A percentile compares a stretch with the other conserved stretches of the same genome.
Conservation (phyloP, 2,797 vertebrate species). For the Sebastes kiyomatsui region DNA sequence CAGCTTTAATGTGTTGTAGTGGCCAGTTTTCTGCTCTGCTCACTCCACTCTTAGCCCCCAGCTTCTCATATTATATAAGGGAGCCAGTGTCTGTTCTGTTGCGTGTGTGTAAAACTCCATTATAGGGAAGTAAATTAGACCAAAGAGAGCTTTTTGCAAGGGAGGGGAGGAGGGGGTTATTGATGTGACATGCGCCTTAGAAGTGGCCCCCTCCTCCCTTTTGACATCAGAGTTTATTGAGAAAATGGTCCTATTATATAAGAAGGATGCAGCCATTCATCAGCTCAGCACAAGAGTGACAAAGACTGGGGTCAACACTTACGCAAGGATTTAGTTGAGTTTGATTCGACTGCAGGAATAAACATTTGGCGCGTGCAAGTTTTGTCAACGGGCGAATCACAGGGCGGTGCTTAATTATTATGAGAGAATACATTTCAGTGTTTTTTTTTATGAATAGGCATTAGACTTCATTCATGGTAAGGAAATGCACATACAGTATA, state of each 20-base stretch:
- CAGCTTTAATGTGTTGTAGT: not conserved
- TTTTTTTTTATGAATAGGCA: conserved; percentile 62
- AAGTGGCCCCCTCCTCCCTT: not conserved
- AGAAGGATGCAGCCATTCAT: conserved; percentile 58
- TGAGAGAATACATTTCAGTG: not conserved
- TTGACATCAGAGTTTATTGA: conserved; percentile 57
- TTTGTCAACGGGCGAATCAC: not conserved
- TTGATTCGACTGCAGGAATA: conserved; percentile 12
- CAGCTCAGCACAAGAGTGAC: conserved; percentile 22
- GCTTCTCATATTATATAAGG: conserved; percentile 59
- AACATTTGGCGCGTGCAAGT: not conserved
- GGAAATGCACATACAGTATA: conserved; percentile 31
- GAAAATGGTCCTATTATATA: conserved; percentile 54
- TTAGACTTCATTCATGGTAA: conserved; percentile 61
- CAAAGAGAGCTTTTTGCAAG: conserved; percentile 19
- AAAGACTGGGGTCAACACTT: conserved; percentile 42
- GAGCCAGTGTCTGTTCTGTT: conserved; percentile 27
- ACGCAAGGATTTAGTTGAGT: conserved; percentile 7
- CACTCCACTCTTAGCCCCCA: conserved; percentile 31
- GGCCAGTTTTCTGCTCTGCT: conserved; percentile 11
- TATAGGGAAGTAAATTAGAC: conserved; percentile 41
- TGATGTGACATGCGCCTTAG: conserved; percentile 15
- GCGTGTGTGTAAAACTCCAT: conserved; percentile 34
- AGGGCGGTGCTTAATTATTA: not conserved
- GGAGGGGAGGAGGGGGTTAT: not conserved